Evolutionary conservation across 2,888 invertebrate species (phyloP).

Genomic region (Anodontia alba): DNA sequence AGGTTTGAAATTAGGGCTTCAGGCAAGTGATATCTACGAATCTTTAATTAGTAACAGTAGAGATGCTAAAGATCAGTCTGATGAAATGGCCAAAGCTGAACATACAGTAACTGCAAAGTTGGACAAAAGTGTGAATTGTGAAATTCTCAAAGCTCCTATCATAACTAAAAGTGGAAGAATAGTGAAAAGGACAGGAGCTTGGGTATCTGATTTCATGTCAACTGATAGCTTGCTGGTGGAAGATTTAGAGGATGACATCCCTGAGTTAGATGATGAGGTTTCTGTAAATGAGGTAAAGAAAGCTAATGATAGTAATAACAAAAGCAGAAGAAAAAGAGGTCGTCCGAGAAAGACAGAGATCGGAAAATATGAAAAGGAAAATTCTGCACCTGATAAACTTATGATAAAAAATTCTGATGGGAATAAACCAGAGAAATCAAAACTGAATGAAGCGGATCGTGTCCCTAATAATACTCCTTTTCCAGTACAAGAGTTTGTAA

Average conservation of each 20-base stretch:
- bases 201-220: neutral
- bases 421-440: too few species aligned
- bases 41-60: neutral
- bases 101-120: neutral
- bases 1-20: neutral
- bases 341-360: neutral
- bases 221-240: neutral
- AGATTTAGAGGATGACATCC: neutral
- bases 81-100: neutral
- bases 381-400: neutral
- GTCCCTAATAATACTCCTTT: too few species aligned
- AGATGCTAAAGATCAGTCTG: neutral
- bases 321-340: neutral
- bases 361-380: neutral
- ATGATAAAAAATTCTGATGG: too few species aligned
- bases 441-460: too few species aligned
- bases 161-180: slow-evolving; percentile 41
- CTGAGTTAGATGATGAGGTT: neutral
- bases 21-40: neutral
- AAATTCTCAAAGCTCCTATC: neutral
- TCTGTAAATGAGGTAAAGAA: neutral
- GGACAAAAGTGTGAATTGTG: slow-evolving; percentile 1
- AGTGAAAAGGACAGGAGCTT: slow-evolving; percentile 23
- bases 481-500: too few species aligned
- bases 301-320: neutral